phyloP scores from a whole-genome alignment of 2,797 vertebrate genomes.

The Spinus olivaceus region DNA sequence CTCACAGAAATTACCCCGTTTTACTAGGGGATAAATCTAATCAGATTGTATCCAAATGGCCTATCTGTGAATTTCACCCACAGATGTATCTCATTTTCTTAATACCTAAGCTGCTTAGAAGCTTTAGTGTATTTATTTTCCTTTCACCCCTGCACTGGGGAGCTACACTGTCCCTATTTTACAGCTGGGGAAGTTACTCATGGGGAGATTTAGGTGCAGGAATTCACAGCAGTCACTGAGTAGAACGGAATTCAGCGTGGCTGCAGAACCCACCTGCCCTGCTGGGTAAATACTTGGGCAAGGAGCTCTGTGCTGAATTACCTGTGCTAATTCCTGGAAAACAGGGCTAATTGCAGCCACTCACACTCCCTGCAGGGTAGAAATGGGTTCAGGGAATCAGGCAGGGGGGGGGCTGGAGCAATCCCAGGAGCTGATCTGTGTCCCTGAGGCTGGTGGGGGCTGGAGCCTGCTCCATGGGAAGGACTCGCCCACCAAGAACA shows the following conservation, averaged over 20 bases:
- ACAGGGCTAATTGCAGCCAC: not conserved
- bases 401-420: not conserved
- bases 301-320: not conserved
- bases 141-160: not conserved
- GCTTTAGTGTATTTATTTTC: conserved; percentile 53
- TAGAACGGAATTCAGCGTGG: conserved; percentile 17
- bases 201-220: not conserved
- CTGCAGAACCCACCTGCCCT: conserved; percentile 47
- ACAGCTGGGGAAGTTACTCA: conserved; percentile 35
- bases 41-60: not conserved
- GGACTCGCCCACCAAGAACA: not conserved
- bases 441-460: not conserved
- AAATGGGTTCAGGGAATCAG: not conserved
- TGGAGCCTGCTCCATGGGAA: not conserved
- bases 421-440: not conserved
- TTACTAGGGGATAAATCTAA: conserved; percentile 41
- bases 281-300: conserved; percentile 4
- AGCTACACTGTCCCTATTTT: conserved; percentile 23
- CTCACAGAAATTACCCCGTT: not conserved
- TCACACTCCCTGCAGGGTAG: not conserved
- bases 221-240: not conserved
- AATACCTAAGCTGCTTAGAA: conserved; percentile 54
- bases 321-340: not conserved
- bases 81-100: conserved; percentile 60
- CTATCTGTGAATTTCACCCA: conserved; percentile 23